phyloP scores from a whole-genome alignment of 1,140 invertebrate species.

The Nephotettix cincticeps region DNA sequence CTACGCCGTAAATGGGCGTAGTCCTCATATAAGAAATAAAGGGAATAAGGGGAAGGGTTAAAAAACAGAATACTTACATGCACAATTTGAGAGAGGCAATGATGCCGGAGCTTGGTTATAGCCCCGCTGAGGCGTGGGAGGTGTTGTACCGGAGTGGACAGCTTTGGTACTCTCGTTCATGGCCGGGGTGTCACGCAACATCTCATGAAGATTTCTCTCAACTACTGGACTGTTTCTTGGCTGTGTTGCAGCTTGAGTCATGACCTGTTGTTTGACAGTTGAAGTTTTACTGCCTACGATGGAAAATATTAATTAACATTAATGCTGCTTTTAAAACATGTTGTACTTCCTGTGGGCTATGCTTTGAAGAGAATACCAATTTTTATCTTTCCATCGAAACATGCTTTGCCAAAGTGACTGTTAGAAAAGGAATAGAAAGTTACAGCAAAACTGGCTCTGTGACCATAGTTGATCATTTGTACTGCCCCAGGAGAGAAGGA shows the following conservation, averaged over 20 bases:
- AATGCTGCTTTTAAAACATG: not conserved
- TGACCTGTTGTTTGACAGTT: not conserved
- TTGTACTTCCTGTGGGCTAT: constrained; percentile 1
- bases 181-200: constrained; percentile 80
- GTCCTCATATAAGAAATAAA: no score
- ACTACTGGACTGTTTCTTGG: constrained; percentile 38
- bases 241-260: not conserved
- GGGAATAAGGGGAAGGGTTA: no score
- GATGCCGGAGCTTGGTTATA: constrained; percentile 41
- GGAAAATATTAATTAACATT: not conserved
- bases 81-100: constrained; percentile 32
- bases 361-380: constrained; percentile 15
- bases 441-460: no score
- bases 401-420: no score
- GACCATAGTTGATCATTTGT: no score
- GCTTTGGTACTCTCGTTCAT: constrained; percentile 74
- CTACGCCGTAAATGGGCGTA: no score
- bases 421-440: no score
- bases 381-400: constrained; percentile 13
- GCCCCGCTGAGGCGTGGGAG: constrained; percentile 50
- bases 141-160: constrained; percentile 67
- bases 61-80: no score
- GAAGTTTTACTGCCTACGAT: no score
- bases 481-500: no score
- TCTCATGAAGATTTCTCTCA: constrained; percentile 82